Evolutionary conservation across 2,797 vertebrate genomes (phyloP), one percentile per base, ranked within the genome.

Genomic region (Sus cebifrons): DNA sequence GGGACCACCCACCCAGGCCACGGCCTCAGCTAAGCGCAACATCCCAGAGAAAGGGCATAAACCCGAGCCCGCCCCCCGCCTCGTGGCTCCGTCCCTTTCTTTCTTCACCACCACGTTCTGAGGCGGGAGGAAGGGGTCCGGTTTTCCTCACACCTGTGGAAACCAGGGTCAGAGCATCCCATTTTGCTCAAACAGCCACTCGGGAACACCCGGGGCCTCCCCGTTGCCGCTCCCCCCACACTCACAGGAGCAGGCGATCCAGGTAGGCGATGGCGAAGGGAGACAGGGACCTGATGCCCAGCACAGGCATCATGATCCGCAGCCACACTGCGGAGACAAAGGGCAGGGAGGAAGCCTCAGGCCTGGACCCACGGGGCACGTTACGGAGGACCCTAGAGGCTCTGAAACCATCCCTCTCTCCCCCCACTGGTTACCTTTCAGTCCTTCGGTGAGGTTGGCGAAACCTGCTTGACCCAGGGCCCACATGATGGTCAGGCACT

Each of bases 401-500:
- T 88, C 74, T 11, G 7, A 78, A 64, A 52, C 49, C n/a, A 56
- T 5, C 52, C 64, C 75, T 67, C 56, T 44, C 8, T 12, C 16
- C 16, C 27, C 13, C 21, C 84, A 17, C 17, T 44, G 40, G 84
- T 97, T 98, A 99, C 99, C 99, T 99, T 98, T 98, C 64, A 99
- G 98, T 84, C 99, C 99, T 97, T 99, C 99, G 0, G 99, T 98
- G 87, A 99, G 99, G 98, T 99, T 99, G 0, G 98, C 64, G 97
- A 99, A 99, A 5, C 99, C 99, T 0, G 99, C 99, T 96, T 99
- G 99, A 1, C 99, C 99, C 95, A 99, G 98, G 0, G 99, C 99
- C 99, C 99, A 99, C 99, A 99, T 99, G 95, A 99, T 99, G 6
- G 99, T 99, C 93, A 99, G 98, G 98, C 99, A 99, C 92, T 99